phyloP scores from a whole-genome alignment of 2,113 vertebrate species.

The Uria lomvia region DNA sequence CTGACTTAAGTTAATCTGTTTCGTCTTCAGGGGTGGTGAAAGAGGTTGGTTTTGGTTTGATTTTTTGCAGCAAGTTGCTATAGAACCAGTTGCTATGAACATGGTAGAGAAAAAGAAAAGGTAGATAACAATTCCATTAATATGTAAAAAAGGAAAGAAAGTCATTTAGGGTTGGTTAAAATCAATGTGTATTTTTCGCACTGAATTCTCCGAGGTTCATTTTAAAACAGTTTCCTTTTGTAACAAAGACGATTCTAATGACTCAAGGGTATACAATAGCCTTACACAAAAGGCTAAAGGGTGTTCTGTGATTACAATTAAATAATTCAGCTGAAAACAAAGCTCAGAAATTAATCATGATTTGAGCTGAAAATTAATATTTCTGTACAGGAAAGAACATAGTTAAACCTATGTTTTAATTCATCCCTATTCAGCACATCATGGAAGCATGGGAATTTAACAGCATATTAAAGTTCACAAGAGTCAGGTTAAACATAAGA shows the following conservation, averaged over 20 bases:
- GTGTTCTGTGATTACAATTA: constrained; percentile 19
- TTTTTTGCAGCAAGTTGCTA: neutral
- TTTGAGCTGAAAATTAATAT: constrained; percentile 33
- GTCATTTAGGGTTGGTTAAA: neutral
- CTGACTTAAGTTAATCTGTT: neutral
- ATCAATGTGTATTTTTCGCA: neutral
- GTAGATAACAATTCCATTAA: neutral
- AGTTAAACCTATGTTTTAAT: constrained; percentile 6
- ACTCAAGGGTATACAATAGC: neutral
- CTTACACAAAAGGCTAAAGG: constrained; percentile 22
- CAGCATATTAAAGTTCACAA: neutral
- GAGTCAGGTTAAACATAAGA: neutral
- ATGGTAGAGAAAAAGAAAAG: neutral
- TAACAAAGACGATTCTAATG: neutral
- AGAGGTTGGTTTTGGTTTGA: neutral
- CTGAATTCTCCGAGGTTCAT: neutral
- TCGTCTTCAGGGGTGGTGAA: neutral
- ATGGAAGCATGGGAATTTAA: neutral
- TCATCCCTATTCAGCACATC: neutral
- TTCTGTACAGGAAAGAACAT: neutral
- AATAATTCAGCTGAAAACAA: constrained; percentile 17
- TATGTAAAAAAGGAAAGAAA: neutral
- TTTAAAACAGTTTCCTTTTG: neutral
- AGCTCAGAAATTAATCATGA: constrained; percentile 3
- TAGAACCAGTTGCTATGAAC: neutral